Evolutionary conservation across 2,888 invertebrate genomes (phyloP).

Genomic region (Drosophila peninsularis): DNA sequence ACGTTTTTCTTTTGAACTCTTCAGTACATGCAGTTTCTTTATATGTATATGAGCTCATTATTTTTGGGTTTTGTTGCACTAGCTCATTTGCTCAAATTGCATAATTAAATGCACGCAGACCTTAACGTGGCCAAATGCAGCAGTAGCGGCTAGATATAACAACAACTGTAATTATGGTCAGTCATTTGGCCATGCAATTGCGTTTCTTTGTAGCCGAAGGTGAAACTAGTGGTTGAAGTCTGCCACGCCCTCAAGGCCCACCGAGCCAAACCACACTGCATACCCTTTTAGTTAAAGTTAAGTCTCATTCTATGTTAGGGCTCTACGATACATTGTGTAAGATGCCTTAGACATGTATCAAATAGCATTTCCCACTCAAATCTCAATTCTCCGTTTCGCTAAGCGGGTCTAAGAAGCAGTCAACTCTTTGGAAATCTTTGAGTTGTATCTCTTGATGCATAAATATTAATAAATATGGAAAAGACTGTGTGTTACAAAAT

Average conservation of each 20-base stretch:
- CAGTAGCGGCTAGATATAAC: slow-evolving; percentile 20
- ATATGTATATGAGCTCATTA: slow-evolving; percentile 19
- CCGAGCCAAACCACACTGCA: background rate
- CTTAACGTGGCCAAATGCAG: slow-evolving; percentile 50
- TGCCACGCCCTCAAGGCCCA: slow-evolving; percentile 34
- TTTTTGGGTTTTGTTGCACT: slow-evolving; percentile 27
- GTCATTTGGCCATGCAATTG: slow-evolving; percentile 55
- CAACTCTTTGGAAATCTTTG: no score
- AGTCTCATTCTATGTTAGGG: no score
- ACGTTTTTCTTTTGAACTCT: background rate
- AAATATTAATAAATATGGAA: no score
- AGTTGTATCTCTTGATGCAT: no score
- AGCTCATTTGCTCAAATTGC: slow-evolving; percentile 76
- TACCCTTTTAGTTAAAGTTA: no score
- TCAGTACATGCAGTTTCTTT: slow-evolving; percentile 4
- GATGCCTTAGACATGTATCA: slow-evolving; percentile 2
- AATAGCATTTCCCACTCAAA: no score
- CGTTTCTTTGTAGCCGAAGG: slow-evolving; percentile 64
- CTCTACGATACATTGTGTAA: no score
- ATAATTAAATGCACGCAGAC: slow-evolving; percentile 80
- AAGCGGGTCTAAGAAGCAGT: no score
- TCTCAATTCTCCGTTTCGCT: no score
- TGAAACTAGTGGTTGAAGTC: slow-evolving; percentile 54
- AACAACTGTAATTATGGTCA: slow-evolving; percentile 72
- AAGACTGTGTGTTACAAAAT: no score